These are phyloP conservation scores for Microtus montanus DNA, from an alignment of 2,113 vertebrate species.

Conservation along the genomic window DNA sequence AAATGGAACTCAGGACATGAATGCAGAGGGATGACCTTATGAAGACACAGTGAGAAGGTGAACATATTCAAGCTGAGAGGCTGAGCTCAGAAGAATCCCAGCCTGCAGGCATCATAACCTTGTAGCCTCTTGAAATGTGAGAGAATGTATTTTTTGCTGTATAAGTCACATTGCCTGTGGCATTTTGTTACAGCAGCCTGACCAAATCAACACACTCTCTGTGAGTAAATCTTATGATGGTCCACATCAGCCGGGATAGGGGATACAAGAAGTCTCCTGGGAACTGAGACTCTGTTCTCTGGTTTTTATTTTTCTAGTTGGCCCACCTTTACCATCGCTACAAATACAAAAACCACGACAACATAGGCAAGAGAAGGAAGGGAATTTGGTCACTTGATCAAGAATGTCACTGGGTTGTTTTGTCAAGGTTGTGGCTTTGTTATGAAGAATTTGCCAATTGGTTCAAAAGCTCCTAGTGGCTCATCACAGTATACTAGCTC, in stretches of 20 bases:
- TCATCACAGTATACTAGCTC: neutral
- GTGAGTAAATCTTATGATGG: neutral
- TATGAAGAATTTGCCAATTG: neutral
- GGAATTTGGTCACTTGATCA: neutral
- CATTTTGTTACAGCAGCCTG: neutral
- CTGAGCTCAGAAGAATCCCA: neutral
- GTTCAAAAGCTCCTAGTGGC: constrained; percentile 14
- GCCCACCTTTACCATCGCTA: neutral
- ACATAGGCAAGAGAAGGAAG: neutral
- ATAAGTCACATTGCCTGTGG: neutral
- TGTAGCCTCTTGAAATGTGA: neutral
- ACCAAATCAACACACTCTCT: neutral
- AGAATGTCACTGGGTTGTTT: constrained; percentile 16
- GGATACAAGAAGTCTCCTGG: neutral
- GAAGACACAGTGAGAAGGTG: neutral
- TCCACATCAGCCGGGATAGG: neutral
- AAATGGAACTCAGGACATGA: neutral
- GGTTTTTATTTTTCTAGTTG: neutral
- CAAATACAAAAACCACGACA: neutral
- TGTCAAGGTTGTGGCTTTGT: neutral
- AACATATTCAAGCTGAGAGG: neutral
- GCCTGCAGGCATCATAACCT: neutral
- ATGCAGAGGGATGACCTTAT: neutral
- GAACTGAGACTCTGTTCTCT: neutral
- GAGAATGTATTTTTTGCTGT: neutral